Percentiles rank a stretch among this genome's conserved stretches.
phyloP scores from a whole-genome alignment of 1,140 invertebrate species.

The Trichonephila clavipes region DNA sequence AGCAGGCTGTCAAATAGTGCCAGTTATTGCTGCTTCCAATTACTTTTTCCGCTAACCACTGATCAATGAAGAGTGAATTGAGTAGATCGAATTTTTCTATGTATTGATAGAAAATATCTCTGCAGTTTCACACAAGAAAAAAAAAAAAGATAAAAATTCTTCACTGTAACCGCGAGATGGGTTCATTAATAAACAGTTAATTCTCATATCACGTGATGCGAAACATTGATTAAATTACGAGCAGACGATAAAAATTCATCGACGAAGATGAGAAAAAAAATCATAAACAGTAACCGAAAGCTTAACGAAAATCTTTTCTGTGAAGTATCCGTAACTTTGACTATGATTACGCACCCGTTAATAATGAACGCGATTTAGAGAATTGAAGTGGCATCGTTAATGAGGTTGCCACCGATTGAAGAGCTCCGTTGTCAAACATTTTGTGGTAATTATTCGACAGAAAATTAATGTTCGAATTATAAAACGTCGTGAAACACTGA shows the following conservation, averaged over 20 bases:
- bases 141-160: not conserved
- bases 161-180: not conserved
- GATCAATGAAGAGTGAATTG: not conserved
- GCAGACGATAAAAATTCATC: not conserved
- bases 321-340: not conserved
- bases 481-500: too few species aligned
- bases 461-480: too few species aligned
- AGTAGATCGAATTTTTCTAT: not conserved
- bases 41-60: not conserved
- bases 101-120: not conserved
- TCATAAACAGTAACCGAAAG: not conserved
- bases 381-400: not conserved
- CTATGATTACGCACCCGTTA: not conserved
- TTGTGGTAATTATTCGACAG: not conserved
- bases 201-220: not conserved
- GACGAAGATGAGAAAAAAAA: not conserved
- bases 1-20: too few species aligned
- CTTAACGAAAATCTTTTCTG: not conserved
- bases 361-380: not conserved
- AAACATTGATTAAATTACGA: not conserved
- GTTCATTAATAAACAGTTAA: not conserved
- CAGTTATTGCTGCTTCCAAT: too few species aligned
- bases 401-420: not conserved
- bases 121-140: not conserved
- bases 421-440: not conserved